phyloP scores from a whole-genome alignment of 2,113 vertebrate species.

The Chaetops frenatus region DNA sequence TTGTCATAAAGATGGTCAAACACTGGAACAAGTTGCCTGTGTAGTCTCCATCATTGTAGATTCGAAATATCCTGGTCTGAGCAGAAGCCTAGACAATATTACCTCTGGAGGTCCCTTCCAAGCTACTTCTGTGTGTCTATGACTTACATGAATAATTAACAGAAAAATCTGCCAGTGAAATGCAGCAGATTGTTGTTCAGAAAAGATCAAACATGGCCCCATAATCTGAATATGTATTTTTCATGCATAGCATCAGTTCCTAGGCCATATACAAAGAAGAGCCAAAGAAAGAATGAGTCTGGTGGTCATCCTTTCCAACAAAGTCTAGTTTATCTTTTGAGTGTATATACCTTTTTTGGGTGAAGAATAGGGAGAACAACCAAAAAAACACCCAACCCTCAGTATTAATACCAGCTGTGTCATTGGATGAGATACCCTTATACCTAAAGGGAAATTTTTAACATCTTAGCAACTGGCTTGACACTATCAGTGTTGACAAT shows the following conservation, averaged over 20 bases:
- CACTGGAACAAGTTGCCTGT: not conserved
- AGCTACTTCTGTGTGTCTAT: not conserved
- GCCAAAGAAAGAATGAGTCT: not conserved
- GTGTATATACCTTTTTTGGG: not conserved
- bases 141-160: not conserved
- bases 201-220: not conserved
- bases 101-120: not conserved
- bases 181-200: not conserved
- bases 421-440: not conserved
- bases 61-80: not conserved
- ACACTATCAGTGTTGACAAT: not conserved
- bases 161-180: not conserved
- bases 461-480: not conserved
- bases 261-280: not conserved
- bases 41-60: not conserved
- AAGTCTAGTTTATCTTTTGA: not conserved
- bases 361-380: not conserved
- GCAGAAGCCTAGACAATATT: not conserved
- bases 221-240: not conserved
- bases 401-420: not conserved
- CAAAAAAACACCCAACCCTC: fast-evolving
- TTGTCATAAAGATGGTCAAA: not conserved
- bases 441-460: not conserved
- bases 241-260: not conserved
- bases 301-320: not conserved